Conservation (phyloP, 1,140 invertebrate genomes). For the Fragariocoptes setiger region DNA sequence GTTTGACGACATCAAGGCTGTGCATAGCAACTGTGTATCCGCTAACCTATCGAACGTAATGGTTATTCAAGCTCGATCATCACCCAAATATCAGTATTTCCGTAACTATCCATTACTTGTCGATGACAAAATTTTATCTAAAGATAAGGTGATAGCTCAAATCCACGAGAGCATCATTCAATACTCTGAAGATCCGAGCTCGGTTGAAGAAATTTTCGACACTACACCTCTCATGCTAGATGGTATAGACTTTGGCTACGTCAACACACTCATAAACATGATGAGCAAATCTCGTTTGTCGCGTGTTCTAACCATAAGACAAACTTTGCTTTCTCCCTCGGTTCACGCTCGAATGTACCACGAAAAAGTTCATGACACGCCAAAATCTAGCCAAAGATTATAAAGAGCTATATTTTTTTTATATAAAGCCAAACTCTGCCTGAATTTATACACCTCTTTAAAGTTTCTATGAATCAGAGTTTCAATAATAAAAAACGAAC, state of each 20-base stretch:
- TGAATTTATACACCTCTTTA: too few species aligned
- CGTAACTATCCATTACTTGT: background rate
- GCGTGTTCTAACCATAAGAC: background rate
- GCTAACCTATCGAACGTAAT: background rate
- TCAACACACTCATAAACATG: background rate
- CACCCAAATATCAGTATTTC: background rate
- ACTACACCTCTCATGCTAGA: background rate
- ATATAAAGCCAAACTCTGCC: too few species aligned
- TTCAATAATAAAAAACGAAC: too few species aligned
- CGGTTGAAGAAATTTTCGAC: background rate
- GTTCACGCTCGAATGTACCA: too few species aligned
- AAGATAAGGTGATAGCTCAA: background rate
- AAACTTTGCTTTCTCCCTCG: background rate
- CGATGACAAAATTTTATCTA: background rate
- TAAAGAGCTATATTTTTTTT: too few species aligned
- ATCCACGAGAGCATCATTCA: background rate
- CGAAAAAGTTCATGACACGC: too few species aligned
- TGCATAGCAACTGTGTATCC: background rate
- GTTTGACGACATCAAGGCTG: background rate
- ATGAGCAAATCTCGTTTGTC: background rate
- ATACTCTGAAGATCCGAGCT: background rate
- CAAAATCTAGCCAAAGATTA: background rate
- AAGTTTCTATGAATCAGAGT: too few species aligned
- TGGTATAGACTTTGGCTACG: background rate
- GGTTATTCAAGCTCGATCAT: background rate